A percentile compares a stretch with the other conserved stretches of the same genome.
These are phyloP conservation scores for Limosa lapponica DNA, from an alignment of 2,797 vertebrate genomes.

Conservation along the genomic window DNA sequence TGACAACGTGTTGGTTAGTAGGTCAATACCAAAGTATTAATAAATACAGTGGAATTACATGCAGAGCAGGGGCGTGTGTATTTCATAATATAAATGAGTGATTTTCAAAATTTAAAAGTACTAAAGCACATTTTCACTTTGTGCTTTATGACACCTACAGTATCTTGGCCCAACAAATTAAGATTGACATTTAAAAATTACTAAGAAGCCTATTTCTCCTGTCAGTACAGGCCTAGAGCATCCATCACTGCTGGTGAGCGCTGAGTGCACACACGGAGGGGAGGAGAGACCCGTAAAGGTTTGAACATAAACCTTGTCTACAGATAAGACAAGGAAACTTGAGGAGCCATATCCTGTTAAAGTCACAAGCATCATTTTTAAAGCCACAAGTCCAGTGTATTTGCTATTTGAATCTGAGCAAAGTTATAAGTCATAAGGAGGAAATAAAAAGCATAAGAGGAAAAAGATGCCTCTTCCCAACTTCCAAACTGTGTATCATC, in stretches of 20 bases:
- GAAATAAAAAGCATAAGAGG: background rate
- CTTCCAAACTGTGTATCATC: background rate
- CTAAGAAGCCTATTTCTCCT: background rate
- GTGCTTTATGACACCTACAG: background rate
- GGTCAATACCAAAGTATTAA: background rate
- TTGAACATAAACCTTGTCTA: conserved; percentile 13
- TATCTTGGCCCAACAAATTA: conserved; percentile 37
- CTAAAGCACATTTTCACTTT: background rate
- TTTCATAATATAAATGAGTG: background rate
- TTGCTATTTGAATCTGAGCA: conserved; percentile 13
- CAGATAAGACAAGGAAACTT: conserved; percentile 6
- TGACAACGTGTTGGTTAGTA: background rate
- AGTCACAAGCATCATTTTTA: conserved; percentile 21
- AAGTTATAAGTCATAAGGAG: background rate
- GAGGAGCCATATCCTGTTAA: background rate
- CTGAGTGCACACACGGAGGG: background rate
- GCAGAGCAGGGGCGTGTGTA: background rate
- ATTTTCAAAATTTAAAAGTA: background rate
- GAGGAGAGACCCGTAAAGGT: conserved; percentile 2
- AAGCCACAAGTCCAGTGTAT: conserved; percentile 26
- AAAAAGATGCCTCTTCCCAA: background rate
- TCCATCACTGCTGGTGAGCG: background rate
- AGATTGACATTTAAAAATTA: conserved; percentile 39
- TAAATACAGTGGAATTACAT: background rate
- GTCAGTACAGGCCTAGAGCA: background rate